Percentiles rank a stretch among this genome's conserved stretches.
phyloP scores from a whole-genome alignment of 2,113 vertebrate genomes.

The Cheilinus undulatus region DNA sequence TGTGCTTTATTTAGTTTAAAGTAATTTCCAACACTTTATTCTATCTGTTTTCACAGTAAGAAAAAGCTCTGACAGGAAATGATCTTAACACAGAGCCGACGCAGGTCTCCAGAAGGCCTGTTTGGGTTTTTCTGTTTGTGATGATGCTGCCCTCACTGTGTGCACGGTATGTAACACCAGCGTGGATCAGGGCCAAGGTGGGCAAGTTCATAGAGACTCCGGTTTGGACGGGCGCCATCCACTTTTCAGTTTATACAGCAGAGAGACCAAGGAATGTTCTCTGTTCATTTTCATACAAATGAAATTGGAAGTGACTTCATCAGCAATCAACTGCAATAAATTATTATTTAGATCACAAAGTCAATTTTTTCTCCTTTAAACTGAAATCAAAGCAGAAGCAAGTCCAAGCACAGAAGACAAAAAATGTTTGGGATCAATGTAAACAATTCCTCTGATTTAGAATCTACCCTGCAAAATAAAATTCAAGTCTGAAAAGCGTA shows the following conservation, averaged over 20 bases:
- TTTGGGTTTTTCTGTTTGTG: slow-evolving; percentile 40
- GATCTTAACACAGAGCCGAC: not conserved
- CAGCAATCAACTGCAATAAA: slow-evolving; percentile 54
- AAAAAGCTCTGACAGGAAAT: not conserved
- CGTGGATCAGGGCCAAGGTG: slow-evolving; percentile 48
- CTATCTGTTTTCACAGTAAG: no score
- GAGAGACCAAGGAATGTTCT: slow-evolving; percentile 74
- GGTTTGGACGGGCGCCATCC: slow-evolving; percentile 60
- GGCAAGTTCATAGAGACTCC: slow-evolving; percentile 56
- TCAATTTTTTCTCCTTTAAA: not conserved
- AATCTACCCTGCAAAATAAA: slow-evolving; percentile 1
- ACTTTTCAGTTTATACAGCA: slow-evolving; percentile 66
- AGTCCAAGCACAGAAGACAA: not conserved
- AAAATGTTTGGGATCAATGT: slow-evolving; percentile 25
- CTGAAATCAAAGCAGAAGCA: not conserved
- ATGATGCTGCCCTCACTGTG: slow-evolving; percentile 34
- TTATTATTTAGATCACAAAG: slow-evolving; percentile 32
- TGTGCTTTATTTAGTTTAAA: not conserved
- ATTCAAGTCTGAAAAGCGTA: not conserved
- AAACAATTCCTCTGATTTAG: slow-evolving; percentile 23
- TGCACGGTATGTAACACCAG: slow-evolving; percentile 52
- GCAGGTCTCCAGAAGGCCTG: not conserved
- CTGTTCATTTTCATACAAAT: slow-evolving; percentile 74
- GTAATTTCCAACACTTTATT: not conserved
- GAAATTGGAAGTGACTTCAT: slow-evolving; percentile 67